Base-by-base conservation (phyloP, 2,113 vertebrate species). In the Nothobranchius furzeri region DNA sequence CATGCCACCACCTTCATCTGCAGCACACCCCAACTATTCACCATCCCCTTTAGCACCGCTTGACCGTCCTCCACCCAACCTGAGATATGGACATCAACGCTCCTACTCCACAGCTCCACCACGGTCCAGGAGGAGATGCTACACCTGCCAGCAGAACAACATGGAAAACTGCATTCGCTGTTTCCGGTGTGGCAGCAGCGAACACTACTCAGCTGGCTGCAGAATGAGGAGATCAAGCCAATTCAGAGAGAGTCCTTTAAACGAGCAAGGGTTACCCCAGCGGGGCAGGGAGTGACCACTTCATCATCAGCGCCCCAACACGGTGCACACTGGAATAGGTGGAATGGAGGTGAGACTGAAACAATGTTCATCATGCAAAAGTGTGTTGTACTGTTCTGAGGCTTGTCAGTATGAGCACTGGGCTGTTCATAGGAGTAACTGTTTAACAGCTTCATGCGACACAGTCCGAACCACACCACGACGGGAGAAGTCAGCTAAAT, bases 191-290 rank as follows among this genome's bases (percentile, higher is more conserved):
- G 12, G 24, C 12, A 60, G 58, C 58, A 60, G 12, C 6, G 42
- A 60, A 14, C 58, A 60, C 20, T 60, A 25, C 42, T 46, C 43
- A 46, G 42, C 58, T 20, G 58, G 42, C 2, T 60, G 58, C 43
- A 46, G 42, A 15, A 60, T 47, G 42, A 12, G 43, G 42, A 30
- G 58, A 30, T 25, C 58, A 30, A 3, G 12, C 7, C 58, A 60
- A 5, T 60, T 46, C 20, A 30, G 58, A 30, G 43, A 42, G 7
- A 43, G 20, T 30, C 3, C 20, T 60, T 60, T 60, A 47, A 60
- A 60, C 3, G 42, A 43, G 20, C 58, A 60, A 46, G 57, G 42
- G 57, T 60, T 46, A 60, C 42, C 42, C 57, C 57, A 59, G 42
- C 20, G 42, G 42, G 57, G 11, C 56, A 43, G 56, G 56, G 56